phyloP scores from a whole-genome alignment of 1,140 invertebrate species.

The Apis dorsata region DNA sequence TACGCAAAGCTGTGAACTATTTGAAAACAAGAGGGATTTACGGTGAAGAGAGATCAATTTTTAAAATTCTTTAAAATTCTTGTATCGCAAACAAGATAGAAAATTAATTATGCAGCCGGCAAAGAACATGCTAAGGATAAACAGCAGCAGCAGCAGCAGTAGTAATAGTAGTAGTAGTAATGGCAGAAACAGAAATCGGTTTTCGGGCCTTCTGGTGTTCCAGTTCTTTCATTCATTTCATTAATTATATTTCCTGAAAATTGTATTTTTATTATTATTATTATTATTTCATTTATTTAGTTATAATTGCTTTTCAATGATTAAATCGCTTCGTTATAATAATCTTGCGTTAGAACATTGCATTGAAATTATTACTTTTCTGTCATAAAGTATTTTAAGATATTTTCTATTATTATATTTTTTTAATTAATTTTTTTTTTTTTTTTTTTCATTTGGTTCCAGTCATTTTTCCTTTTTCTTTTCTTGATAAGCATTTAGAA shows the following conservation, averaged over 20 bases:
- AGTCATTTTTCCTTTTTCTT: background rate
- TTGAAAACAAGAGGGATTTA: background rate
- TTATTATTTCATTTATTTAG: background rate
- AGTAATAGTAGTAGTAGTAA: conserved; percentile 18
- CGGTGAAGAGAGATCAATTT: background rate
- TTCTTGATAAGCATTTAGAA: background rate
- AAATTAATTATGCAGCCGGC: conserved; percentile 9
- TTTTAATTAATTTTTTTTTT: background rate
- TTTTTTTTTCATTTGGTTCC: background rate
- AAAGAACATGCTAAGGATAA: conserved; percentile 5
- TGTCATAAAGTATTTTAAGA: background rate
- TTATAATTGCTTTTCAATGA: background rate
- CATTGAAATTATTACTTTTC: background rate
- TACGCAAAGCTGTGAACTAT: conserved; percentile 21
- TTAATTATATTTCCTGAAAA: conserved; percentile 11
- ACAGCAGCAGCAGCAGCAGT: conserved; percentile 8
- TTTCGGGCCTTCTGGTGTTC: conserved; percentile 67
- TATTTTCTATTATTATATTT: no score
- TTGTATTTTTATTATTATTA: background rate
- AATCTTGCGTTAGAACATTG: background rate
- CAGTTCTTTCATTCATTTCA: conserved; percentile 52
- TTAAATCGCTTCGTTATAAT: background rate
- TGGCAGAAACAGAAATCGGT: conserved; percentile 49
- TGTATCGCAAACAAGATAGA: background rate
- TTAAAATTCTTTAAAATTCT: background rate